Conservation (phyloP, 1,140 invertebrate species). For the Linepithema humile region DNA sequence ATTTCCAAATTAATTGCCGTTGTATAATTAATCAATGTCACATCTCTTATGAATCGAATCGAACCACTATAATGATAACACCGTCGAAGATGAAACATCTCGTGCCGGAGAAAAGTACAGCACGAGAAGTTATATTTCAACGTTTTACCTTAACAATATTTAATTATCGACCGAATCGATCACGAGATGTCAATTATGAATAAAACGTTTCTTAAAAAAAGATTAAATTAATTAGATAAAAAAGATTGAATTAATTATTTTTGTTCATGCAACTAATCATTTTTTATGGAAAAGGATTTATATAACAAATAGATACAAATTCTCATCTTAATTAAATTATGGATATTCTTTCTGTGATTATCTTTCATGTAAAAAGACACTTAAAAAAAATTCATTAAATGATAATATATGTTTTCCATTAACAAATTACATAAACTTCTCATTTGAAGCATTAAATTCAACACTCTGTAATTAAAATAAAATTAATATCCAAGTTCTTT, state of each 20-base stretch:
- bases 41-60: conserved; percentile 49
- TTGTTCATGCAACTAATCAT: not conserved
- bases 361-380: too few relatives aligned
- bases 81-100: conserved; percentile 7
- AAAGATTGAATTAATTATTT: not conserved
- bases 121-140: not conserved
- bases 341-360: too few relatives aligned
- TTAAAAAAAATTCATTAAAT: not conserved
- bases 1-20: conserved; percentile 56
- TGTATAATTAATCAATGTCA: conserved; percentile 59
- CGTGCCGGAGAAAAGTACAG: not conserved
- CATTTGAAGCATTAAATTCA: not conserved
- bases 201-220: not conserved
- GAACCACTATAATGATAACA: conserved; percentile 30
- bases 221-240: too few relatives aligned
- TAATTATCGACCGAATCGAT: not conserved
- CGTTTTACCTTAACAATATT: not conserved
- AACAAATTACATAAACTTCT: not conserved
- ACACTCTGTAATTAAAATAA: not conserved
- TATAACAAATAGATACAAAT: not conserved
- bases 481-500: not conserved
- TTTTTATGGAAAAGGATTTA: not conserved
- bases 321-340: not conserved
- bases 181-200: not conserved
- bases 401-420: not conserved